Evolutionary conservation across 2,797 vertebrate species (phyloP), one percentile per base, ranked within the genome.

Genomic region (Trachurus trachurus): DNA sequence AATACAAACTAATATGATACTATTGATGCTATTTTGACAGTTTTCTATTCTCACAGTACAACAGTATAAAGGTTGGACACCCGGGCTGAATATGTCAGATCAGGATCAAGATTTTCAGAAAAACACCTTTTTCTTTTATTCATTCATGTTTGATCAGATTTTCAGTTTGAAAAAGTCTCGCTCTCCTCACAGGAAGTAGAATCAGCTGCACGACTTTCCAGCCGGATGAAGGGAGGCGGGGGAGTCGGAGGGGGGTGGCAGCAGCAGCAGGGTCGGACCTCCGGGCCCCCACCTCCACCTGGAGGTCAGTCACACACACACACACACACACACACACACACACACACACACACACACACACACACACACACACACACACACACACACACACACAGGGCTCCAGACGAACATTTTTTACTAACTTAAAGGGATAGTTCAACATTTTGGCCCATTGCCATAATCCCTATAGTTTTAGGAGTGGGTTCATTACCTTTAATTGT

Each of bases 191-290:
- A 94, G 93, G 93, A 94, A 66, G 42, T 37, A 2, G 91, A 93
- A 47, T 83, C 81, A 4, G 84, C 83, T 44, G 86, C 81, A 7
- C 86, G 57, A 42, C 80, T 94, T 47, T 90, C 90, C 52, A 74
- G 81, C 52, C 86, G 93, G 84, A 89, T 94, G 85, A 90, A 90
- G 63, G 94, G 94, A 0, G 92, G 76, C 0, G 93, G 94, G 0
- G 93, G 93, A 49, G 91, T 94, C 6, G 91, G 92, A 73, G 88
- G 82, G 0, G 85, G 72, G 0, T 92, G 88, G 26, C 26, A 26
- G 89, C 76, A 87, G 21, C 80, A 90, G 69, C 67, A 89, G 21
- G 83, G 72, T 3, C 75, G 44, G 2, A 74, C 89, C 52, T 47
- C 65, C 0, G 82, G 91, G 34, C 90, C 90, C 42, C 88, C 87